phyloP scores from a whole-genome alignment of 1,140 invertebrate genomes.

The Sinella curviseta region DNA sequence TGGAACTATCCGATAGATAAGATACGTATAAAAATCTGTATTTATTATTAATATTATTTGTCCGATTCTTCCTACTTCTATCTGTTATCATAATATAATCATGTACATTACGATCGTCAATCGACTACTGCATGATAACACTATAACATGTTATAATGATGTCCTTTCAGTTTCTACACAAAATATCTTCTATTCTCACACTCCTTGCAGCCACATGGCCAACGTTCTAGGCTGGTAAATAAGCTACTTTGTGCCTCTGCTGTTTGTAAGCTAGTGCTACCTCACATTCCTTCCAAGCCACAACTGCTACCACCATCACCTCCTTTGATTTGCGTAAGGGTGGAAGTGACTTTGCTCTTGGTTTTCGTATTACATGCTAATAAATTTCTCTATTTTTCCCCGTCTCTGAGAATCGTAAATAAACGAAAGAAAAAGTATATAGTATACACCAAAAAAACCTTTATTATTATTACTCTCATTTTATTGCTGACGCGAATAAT shows the following conservation, averaged over 20 bases:
- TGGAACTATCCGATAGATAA: neutral
- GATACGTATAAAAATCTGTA: neutral
- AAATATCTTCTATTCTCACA: neutral
- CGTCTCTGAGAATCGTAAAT: neutral
- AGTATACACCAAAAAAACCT: no score
- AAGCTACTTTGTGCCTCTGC: no score
- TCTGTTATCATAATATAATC: neutral
- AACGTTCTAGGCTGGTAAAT: no score
- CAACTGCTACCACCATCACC: neutral
- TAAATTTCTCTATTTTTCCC: neutral
- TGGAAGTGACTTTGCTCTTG: neutral
- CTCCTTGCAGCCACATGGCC: neutral
- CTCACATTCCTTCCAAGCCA: no score
- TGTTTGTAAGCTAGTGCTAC: no score
- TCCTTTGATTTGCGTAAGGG: neutral
- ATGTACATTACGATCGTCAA: neutral
- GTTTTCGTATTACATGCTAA: neutral
- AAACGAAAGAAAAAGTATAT: neutral
- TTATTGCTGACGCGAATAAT: neutral
- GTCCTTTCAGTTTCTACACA: neutral
- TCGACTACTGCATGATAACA: neutral
- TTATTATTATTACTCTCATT: no score
- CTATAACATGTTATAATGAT: neutral
- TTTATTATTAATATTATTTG: conserved; percentile 11
- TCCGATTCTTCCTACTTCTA: neutral